Percentiles rank a stretch among this genome's conserved stretches.
phyloP scores from a whole-genome alignment of 1,140 invertebrate species.

The Olivierus martensii region DNA sequence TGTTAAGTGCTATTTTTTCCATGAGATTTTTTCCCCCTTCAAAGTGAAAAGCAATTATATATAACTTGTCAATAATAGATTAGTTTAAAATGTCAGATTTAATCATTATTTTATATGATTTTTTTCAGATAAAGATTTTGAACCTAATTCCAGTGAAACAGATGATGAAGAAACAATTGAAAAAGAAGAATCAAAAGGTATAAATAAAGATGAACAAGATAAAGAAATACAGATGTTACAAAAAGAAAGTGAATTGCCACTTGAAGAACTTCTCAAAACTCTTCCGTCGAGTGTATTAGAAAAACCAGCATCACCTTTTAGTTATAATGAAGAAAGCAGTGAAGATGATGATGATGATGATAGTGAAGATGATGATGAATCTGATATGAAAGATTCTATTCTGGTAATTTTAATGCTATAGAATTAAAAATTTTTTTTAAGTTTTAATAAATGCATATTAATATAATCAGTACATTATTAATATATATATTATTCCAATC shows the following conservation, averaged over 20 bases:
- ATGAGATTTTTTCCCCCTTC: too few species aligned
- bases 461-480: too few species aligned
- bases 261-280: constrained; percentile 70
- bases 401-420: background rate
- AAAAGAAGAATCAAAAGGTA: constrained; percentile 60
- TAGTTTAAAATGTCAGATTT: too few species aligned
- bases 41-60: too few species aligned
- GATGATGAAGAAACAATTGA: constrained; percentile 95
- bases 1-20: too few species aligned
- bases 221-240: constrained; percentile 76
- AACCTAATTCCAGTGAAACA: constrained; percentile 51
- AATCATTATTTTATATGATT: constrained; percentile 8
- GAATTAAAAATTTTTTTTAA: too few species aligned
- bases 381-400: background rate
- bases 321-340: constrained; percentile 5
- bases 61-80: too few species aligned
- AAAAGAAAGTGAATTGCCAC: constrained; percentile 75
- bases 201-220: constrained; percentile 37
- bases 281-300: constrained; percentile 46
- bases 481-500: too few species aligned
- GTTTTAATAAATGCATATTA: too few species aligned
- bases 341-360: constrained; percentile 22
- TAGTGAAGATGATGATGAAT: constrained; percentile 22
- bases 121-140: constrained; percentile 48
- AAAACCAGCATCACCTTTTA: constrained; percentile 12